Percentiles rank a stretch among this genome's conserved stretches.
Conservation (phyloP, 2,113 vertebrate genomes). For the human region GRCh38 chr3:167090501-167091000, state of each 20-base stretch:
- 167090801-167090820: slow-evolving; percentile 20
- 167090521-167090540: background rate
- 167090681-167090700: background rate
- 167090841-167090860: background rate
- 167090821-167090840: background rate
- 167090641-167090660: background rate
- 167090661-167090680: background rate
- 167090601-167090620: background rate
- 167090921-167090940: background rate
- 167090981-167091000: background rate
- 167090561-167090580: background rate
- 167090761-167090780: background rate
- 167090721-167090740: slow-evolving; percentile 30
- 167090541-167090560: background rate
- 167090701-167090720: background rate
- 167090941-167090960: background rate
- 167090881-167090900: background rate
- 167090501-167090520: background rate
- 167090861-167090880: background rate
- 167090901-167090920: slow-evolving; percentile 28
- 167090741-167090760: background rate
- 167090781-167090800: background rate
- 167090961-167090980: background rate
- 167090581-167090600: background rate
- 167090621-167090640: background rate